These are phyloP conservation scores for Xylota sylvarum DNA, from an alignment of 2,888 invertebrate species.

Conservation along the genomic window DNA sequence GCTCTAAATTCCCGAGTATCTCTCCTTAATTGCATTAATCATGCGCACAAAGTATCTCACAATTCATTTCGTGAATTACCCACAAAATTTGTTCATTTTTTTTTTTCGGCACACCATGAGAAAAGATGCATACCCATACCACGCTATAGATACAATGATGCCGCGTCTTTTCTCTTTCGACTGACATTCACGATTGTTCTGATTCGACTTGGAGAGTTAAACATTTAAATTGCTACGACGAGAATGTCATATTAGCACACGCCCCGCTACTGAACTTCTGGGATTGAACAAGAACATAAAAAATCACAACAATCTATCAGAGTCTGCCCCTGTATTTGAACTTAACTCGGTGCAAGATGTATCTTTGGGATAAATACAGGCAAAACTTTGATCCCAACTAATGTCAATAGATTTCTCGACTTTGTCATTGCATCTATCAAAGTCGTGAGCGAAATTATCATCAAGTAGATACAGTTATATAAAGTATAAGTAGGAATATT, in stretches of 20 bases:
- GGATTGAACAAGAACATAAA: background rate
- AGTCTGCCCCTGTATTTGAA: slow-evolving; percentile 31
- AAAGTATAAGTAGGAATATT: background rate
- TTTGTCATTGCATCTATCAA: slow-evolving; percentile 37
- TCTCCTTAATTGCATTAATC: slow-evolving; percentile 70
- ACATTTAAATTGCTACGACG: slow-evolving; percentile 2
- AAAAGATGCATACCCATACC: slow-evolving; percentile 16
- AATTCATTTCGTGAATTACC: slow-evolving; percentile 21
- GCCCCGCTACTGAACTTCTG: slow-evolving; percentile 53
- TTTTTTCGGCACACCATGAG: background rate
- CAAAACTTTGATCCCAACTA: slow-evolving; percentile 14
- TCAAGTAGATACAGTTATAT: slow-evolving; percentile 5
- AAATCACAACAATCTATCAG: background rate
- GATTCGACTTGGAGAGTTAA: background rate
- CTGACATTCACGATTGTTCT: slow-evolving; percentile 58
- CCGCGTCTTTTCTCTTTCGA: slow-evolving; percentile 7
- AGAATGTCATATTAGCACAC: slow-evolving; percentile 21
- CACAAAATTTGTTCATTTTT: background rate
- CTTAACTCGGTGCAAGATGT: slow-evolving; percentile 11
- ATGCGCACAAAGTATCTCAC: slow-evolving; percentile 50
- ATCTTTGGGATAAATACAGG: background rate
- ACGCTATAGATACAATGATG: background rate
- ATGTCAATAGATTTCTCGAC: slow-evolving; percentile 27
- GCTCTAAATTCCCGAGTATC: slow-evolving; percentile 65
- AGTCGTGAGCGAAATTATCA: slow-evolving; percentile 47